Evolutionary conservation across 1,140 invertebrate genomes (phyloP).

Genomic region (Bombus terrestris): DNA sequence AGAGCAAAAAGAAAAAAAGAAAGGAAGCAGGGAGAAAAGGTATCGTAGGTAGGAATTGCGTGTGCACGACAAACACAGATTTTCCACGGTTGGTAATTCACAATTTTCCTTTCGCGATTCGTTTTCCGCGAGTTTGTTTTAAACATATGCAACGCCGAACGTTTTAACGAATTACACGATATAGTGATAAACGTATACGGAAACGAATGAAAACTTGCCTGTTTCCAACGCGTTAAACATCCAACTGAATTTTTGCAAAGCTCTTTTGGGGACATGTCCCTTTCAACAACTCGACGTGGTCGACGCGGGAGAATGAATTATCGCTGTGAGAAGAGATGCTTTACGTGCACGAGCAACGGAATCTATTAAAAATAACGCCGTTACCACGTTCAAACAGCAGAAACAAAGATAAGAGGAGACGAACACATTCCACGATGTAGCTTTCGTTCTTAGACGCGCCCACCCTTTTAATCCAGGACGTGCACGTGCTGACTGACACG

Average conservation of each 20-base stretch:
- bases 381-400: slow-evolving; percentile 34
- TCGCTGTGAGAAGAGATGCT: background rate
- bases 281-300: background rate
- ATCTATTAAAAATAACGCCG: slow-evolving; percentile 20
- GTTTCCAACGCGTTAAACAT: background rate
- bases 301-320: background rate
- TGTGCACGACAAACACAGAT: slow-evolving; percentile 1
- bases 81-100: background rate
- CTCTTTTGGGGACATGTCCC: background rate
- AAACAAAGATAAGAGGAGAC: background rate
- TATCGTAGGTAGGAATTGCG: slow-evolving; percentile 6
- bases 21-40: background rate
- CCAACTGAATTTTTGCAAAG: background rate
- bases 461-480: background rate
- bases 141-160: background rate
- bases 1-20: background rate
- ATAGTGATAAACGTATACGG: background rate
- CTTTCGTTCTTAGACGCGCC: slow-evolving; percentile 2
- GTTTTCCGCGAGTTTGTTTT: background rate
- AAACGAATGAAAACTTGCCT: background rate
- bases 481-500: slow-evolving; percentile 4
- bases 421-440: slow-evolving; percentile 51
- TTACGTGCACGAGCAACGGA: slow-evolving; percentile 12
- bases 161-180: background rate
- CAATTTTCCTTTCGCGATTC: background rate